These are phyloP conservation scores for Halocynthia roretzi DNA, from an alignment of 23 tunicate genomes.

Conservation along the genomic window DNA sequence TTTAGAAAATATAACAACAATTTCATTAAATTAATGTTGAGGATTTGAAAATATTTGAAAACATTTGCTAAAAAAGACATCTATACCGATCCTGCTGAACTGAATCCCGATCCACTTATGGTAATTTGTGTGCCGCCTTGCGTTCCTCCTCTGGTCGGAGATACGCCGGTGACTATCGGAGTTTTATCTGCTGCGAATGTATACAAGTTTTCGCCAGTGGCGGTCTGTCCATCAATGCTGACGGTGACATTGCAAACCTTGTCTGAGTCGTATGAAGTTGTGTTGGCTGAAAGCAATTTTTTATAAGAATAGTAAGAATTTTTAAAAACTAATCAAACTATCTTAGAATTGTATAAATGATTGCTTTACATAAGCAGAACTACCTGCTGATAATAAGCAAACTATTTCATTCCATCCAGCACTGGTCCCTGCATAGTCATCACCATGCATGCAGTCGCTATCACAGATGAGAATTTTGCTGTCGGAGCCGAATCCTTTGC, in stretches of 20 bases:
- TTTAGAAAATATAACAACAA: neutral
- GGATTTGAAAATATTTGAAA: too few species aligned
- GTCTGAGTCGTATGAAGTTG: slow-evolving; percentile 1
- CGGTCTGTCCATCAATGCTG: neutral
- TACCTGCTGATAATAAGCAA: slow-evolving; percentile 9
- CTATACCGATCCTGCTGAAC: neutral
- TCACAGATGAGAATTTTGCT: slow-evolving; percentile 1
- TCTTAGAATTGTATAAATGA: too few species aligned
- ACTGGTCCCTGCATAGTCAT: slow-evolving; percentile 8
- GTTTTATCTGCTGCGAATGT: slow-evolving; percentile 33
- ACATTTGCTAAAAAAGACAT: too few species aligned
- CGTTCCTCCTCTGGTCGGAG: slow-evolving; percentile 50
- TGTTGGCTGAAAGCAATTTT: too few species aligned
- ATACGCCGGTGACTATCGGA: slow-evolving; percentile 24
- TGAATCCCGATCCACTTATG: slow-evolving; percentile 33
- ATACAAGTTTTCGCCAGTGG: slow-evolving; percentile 9
- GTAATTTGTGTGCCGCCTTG: slow-evolving; percentile 50
- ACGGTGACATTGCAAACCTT: slow-evolving; percentile 28
- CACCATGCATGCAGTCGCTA: slow-evolving; percentile 6
- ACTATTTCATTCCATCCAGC: neutral
- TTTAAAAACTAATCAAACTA: too few species aligned
- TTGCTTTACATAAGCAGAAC: too few species aligned
- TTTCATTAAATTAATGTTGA: too few species aligned
- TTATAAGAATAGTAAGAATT: too few species aligned
- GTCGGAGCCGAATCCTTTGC: slow-evolving; percentile 41